Evolutionary conservation across 2,113 vertebrate species (phyloP).

Genomic region (Edolisoma coerulescens): DNA sequence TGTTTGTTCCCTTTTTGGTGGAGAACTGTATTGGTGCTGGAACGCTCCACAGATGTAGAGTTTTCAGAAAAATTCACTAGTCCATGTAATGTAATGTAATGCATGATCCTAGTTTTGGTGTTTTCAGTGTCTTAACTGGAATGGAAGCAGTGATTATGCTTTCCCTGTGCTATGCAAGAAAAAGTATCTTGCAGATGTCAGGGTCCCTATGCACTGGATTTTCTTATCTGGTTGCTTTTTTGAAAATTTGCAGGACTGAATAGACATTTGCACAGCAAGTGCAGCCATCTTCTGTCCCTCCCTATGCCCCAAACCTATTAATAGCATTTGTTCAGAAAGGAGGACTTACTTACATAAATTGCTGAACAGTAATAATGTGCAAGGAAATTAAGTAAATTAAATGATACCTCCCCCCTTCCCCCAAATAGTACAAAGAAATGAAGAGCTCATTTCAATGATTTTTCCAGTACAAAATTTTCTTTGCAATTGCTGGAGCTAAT

Average conservation of each 20-base stretch:
- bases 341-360: neutral
- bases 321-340: neutral
- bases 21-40: neutral
- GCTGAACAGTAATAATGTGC: neutral
- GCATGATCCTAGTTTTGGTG: neutral
- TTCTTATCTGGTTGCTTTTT: neutral
- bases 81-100: neutral
- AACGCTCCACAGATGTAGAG: accelerated
- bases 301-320: neutral
- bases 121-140: neutral
- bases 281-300: neutral
- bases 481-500: neutral
- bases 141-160: neutral
- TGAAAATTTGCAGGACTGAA: neutral
- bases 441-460: neutral
- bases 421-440: neutral
- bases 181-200: neutral
- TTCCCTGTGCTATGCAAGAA: neutral
- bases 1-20: neutral
- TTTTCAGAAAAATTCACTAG: neutral
- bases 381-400: neutral
- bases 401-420: neutral
- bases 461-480: neutral
- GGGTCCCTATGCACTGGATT: neutral
- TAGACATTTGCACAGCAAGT: neutral